Evolutionary conservation across 2,797 vertebrate genomes (phyloP), one percentile per base, ranked within the genome.

Genomic region (Gobionotothen gibberifrons): DNA sequence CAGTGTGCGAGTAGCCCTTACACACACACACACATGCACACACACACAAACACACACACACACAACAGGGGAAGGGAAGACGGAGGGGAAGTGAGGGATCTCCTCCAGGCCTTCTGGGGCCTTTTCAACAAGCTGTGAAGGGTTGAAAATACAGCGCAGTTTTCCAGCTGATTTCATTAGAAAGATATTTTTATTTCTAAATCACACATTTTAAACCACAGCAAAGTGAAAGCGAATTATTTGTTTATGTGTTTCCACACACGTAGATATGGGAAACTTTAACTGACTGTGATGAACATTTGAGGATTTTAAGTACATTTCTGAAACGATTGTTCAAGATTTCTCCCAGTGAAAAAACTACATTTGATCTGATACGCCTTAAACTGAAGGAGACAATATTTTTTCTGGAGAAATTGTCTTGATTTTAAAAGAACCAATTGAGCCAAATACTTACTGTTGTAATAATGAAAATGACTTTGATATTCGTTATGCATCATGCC

Each of bases 71-170:
- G 49, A 69, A 59, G 57, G 71, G 64, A 83, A 73, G 77, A 79
- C 58, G 17, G 57, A 88, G 68, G 48, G 81, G 74, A 70, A 90
- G 78, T 87, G 26, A 63, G 68, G 72, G 72, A 85, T 78, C 79
- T 83, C 81, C 82, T 77, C 46, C 21, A 58, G 69, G 62, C 79
- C 69, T 71, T 69, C 53, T 64, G 49, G 43, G 51, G 55, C 51
- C 19, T 73, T 83, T 88, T 74, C 65, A 88, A 78, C 72, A 80
- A 84, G 74, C 78, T 79, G 75, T 81, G 21, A 69, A 74, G 40
- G 66, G 64, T 29, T 26, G 54, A n/a, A 58, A 56, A 54, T 16
- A 42, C 10, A 21, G 11, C 46, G 51, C 14, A 53, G 19, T 53
- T 48, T 63, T 40, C 17, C 13, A 40, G 14, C 21, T 36, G 26